Evolutionary conservation across 2,888 invertebrate genomes (phyloP), one percentile per base, ranked within the genome.

Genomic region (Drosophila siamana): DNA sequence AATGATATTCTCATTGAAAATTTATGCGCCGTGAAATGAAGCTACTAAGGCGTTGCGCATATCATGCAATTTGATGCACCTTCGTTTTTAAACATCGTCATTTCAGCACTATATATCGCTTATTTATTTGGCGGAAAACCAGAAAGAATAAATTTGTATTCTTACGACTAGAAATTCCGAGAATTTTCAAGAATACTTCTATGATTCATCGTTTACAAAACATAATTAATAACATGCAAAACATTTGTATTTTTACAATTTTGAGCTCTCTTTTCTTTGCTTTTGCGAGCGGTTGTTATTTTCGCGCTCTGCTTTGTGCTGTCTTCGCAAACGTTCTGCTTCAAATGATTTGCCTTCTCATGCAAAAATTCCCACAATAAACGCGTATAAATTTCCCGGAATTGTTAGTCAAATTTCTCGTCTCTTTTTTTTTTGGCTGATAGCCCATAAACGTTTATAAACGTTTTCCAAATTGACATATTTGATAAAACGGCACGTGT

Each of bases 401-500:
- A 44, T 44, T 5, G 4, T 8, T 15, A 46, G 46, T 9, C 13
- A 15, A 15, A 15, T 26, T 13, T 7, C 13, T 13, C 24, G 19
- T 26, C 8, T 26, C 19, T n/a, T 7, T n/a, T 13, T 13, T n/a
- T 52, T 40, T 41, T 16, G 16, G 26, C 9, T 19, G 52, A 15
- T 54, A 15, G 51, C 30, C 15, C 30, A n/a, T n/a, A n/a, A 43
- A 41, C 24, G 28, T 54, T 9, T 33, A 13, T 24, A 4, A 22
- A 26, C 8, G 16, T 6, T 16, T 28, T 26, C 40, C 40, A 38
- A 43, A 54, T 50, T 36, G 47, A 19, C 48, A 7, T 26, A 41
- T 56, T 61, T 57, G 70, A 69, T 68, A 43, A 51, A 43, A 7
- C 52, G 47, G 47, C 78, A 73, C 78, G 74, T 64, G 47, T 50